Evolutionary conservation across 2,888 invertebrate species (phyloP).

Genomic region (Rhopalosiphum nymphaeae): DNA sequence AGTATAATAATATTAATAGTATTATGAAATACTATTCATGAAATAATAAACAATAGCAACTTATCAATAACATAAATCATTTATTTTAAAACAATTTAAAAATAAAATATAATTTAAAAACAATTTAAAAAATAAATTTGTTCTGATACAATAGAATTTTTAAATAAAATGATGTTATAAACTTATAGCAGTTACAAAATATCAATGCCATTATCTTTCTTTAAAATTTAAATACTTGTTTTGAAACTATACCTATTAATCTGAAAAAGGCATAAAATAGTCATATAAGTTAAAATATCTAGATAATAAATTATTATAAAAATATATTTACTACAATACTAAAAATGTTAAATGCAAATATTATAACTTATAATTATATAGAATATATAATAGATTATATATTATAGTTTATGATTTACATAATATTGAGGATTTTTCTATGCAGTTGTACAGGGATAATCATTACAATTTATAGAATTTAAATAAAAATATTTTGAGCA

Average conservation of each 20-base stretch:
- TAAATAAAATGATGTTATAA: background rate
- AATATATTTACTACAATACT: too few relatives aligned
- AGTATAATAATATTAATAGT: background rate
- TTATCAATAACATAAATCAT: background rate
- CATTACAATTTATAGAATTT: background rate
- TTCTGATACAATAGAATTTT: background rate
- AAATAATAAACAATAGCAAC: background rate
- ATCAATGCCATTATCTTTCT: background rate
- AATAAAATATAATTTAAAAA: background rate
- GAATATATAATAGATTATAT: too few relatives aligned
- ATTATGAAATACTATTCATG: background rate
- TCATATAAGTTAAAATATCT: background rate
- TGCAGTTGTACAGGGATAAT: background rate
- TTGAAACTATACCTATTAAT: too few relatives aligned
- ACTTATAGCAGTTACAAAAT: background rate
- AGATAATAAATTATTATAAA: background rate
- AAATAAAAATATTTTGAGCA: background rate
- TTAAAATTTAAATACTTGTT: background rate
- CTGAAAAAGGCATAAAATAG: too few relatives aligned
- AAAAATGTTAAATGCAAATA: background rate
- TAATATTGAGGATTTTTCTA: background rate
- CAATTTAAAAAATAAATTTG: background rate
- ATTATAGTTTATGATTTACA: background rate
- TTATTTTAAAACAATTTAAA: background rate
- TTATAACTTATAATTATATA: background rate